Evolutionary conservation across 2,797 vertebrate species (phyloP).

Genomic region (Enteromius anoplus): DNA sequence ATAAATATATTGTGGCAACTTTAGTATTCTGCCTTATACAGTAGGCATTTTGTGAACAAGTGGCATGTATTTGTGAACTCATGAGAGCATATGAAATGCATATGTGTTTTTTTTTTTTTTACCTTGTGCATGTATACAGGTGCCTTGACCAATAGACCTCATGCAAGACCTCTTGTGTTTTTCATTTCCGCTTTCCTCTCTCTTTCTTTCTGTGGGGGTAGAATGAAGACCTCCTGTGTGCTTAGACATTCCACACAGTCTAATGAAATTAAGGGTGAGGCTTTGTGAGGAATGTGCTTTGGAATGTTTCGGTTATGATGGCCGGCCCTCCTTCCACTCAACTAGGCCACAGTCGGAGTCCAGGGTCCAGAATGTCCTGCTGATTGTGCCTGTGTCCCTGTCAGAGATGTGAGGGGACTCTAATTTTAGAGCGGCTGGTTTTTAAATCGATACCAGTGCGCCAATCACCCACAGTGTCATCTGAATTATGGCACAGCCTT

Average conservation of each 20-base stretch:
- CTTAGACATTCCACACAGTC: slow-evolving; percentile 76
- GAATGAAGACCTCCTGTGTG: slow-evolving; percentile 52
- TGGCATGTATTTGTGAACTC: not conserved
- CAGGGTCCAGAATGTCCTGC: slow-evolving; percentile 54
- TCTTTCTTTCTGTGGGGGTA: slow-evolving; percentile 70
- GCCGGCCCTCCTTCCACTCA: not conserved
- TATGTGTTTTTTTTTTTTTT: not conserved
- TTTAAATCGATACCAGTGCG: slow-evolving; percentile 76
- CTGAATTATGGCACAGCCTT: slow-evolving; percentile 74
- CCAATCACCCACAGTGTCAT: slow-evolving; percentile 73
- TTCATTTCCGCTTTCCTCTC: slow-evolving; percentile 76
- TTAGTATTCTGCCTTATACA: not conserved
- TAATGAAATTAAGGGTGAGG: slow-evolving; percentile 77
- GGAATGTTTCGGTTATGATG: slow-evolving; percentile 80
- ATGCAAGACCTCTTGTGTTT: slow-evolving; percentile 68
- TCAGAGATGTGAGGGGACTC: slow-evolving; percentile 61
- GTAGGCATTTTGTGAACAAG: not conserved
- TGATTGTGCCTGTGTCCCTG: slow-evolving; percentile 62
- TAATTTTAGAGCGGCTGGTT: slow-evolving; percentile 74
- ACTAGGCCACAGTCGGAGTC: slow-evolving; percentile 2
- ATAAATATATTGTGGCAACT: not conserved
- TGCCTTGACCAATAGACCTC: slow-evolving; percentile 58
- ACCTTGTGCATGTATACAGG: slow-evolving; percentile 39
- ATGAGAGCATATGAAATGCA: not conserved
- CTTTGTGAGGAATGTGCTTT: slow-evolving; percentile 72